phyloP scores from a whole-genome alignment of 2,888 invertebrate species.

The Mimas tiliae region DNA sequence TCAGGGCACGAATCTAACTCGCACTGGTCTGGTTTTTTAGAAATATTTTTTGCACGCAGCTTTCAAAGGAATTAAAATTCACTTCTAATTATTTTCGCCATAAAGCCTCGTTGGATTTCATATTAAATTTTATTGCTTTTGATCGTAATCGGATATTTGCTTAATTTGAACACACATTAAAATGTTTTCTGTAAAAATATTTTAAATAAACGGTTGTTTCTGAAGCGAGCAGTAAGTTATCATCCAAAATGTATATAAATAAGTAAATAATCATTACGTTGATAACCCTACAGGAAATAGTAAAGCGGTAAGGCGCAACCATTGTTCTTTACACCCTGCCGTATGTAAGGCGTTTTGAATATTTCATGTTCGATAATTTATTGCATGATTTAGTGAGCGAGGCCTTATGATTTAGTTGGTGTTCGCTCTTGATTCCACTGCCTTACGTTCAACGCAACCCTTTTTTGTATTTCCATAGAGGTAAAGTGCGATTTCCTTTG shows the following conservation, averaged over 20 bases:
- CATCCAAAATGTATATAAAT: no score
- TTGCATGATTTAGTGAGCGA: slow-evolving; percentile 75
- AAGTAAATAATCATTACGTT: background rate
- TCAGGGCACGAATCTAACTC: no score
- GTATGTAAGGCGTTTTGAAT: slow-evolving; percentile 73
- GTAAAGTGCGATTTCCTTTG: slow-evolving; percentile 52
- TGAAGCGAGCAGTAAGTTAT: no score
- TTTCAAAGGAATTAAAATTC: background rate
- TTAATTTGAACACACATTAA: slow-evolving; percentile 4
- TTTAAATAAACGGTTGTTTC: background rate
- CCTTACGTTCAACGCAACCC: slow-evolving; percentile 49
- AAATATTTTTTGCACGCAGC: background rate
- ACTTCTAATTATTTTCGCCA: slow-evolving; percentile 5
- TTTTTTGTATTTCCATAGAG: slow-evolving; percentile 59
- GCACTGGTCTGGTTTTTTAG: no score
- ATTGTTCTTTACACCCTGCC: slow-evolving; percentile 62
- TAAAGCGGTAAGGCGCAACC: slow-evolving; percentile 52
- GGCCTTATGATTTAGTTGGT: slow-evolving; percentile 55
- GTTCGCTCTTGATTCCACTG: slow-evolving; percentile 43
- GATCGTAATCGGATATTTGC: slow-evolving; percentile 1
- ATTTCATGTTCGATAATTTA: slow-evolving; percentile 80
- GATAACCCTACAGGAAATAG: slow-evolving; percentile 46
- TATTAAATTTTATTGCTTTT: slow-evolving; percentile 16
- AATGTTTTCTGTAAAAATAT: background rate
- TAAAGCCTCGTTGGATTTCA: background rate